A percentile compares a stretch with the other conserved stretches of the same genome.
phyloP scores from a whole-genome alignment of 2,797 vertebrate species.

The Enteromius treurensis region DNA sequence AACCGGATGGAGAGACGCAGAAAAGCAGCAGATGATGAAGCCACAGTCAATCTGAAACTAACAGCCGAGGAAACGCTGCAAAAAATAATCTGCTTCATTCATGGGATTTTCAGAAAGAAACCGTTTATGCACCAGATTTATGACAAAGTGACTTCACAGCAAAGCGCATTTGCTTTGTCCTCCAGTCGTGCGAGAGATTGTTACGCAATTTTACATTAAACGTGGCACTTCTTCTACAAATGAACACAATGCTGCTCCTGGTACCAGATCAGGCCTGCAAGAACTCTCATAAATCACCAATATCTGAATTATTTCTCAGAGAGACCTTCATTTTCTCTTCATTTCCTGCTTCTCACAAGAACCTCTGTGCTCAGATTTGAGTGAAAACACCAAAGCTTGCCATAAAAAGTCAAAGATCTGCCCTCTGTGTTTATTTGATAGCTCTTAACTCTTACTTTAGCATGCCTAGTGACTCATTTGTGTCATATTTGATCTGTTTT shows the following conservation, averaged over 20 bases:
- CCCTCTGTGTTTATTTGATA: not conserved
- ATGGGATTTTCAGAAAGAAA: constrained; percentile 23
- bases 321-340: not conserved
- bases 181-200: not conserved
- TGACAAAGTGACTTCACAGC: not conserved
- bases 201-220: not conserved
- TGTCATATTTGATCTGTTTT: not conserved
- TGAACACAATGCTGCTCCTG: not conserved
- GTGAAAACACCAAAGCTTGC: not conserved
- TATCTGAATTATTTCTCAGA: not conserved
- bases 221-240: not conserved
- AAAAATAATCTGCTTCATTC: constrained; percentile 8
- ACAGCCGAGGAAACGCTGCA: not conserved
- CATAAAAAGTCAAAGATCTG: not conserved
- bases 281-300: not conserved
- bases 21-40: not conserved
- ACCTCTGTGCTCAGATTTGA: not conserved
- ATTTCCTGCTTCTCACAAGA: not conserved
- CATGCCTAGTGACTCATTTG: not conserved
- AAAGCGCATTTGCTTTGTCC: constrained; percentile 13
- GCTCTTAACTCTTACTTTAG: not conserved
- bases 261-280: not conserved
- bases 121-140: not conserved
- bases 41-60: constrained; percentile 36
- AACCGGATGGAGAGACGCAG: not conserved